Evolutionary conservation across 2,113 vertebrate species (phyloP).

Genomic region (Cettia cetti): DNA sequence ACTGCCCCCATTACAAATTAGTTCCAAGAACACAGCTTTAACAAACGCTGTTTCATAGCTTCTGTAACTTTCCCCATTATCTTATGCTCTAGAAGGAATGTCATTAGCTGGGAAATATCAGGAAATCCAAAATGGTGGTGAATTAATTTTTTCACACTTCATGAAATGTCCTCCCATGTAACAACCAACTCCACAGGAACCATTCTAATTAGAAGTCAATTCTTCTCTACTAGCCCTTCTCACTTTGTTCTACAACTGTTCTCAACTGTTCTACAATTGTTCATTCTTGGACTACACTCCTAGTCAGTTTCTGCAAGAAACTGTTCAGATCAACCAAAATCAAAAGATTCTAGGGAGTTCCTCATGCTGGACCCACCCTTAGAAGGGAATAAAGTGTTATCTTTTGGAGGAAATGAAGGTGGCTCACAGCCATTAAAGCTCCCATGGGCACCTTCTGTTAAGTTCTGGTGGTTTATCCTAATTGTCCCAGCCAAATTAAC

Average conservation of each 20-base stretch:
- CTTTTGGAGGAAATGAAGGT: background rate
- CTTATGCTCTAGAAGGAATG: background rate
- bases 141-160: background rate
- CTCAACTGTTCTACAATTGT: background rate
- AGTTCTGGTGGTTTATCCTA: background rate
- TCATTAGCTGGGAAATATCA: background rate
- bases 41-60: background rate
- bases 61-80: background rate
- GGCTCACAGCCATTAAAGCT: background rate
- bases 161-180: rapidly evolving
- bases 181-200: background rate
- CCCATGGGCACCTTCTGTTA: background rate
- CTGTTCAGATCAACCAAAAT: background rate
- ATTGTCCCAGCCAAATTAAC: background rate
- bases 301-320: background rate
- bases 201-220: background rate
- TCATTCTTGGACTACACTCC: background rate
- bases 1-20: background rate
- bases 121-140: background rate
- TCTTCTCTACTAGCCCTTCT: background rate
- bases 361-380: background rate
- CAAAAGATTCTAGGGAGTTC: background rate
- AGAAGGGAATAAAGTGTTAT: background rate
- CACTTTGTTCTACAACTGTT: background rate
- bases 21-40: background rate